Evolutionary conservation across 2,888 invertebrate species (phyloP), one percentile per base, ranked within the genome.

Genomic region (Dicyrtoma fusca): DNA sequence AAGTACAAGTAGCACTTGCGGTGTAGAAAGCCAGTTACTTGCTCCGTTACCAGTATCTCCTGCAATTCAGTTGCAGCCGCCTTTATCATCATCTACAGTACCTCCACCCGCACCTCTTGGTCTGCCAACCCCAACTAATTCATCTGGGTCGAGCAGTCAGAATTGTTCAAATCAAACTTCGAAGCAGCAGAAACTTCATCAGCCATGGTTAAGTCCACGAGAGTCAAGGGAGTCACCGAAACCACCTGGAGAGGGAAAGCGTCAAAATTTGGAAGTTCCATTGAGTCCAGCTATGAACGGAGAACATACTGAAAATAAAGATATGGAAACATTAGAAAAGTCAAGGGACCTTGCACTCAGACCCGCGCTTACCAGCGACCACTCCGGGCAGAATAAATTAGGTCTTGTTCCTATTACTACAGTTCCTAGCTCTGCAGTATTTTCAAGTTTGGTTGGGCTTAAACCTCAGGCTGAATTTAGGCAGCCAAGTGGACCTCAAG

Each of bases 391-490:
- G 11, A 49, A n/a, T n/a, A 34, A 34, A 34, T 34, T 34, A 34
- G 34, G 34, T 3, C 34, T 5, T 34, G 34, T 8, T 34, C 34
- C 34, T 5, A 8, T 34, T 34, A 34, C 34, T 34, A 6, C 17
- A 49, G 11, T 49, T 49, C n/a, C 17, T 6, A 53, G 26, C 26
- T 10, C 42, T 26, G 21, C 25, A 45, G 51, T 34, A 23, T 77
- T 75, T 47, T 25, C 71, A 19, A 64, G 63, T 1, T 49, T 76
- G 10, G 44, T 66, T 11, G 68, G 49, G n/a, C 2, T 76, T 0
- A 80, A 75, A 65, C 80, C 78, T 10, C 80, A 80, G 51, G 80
- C 78, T 19, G 79, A 79, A 69, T 80, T 80, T 62, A 64, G 80
- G 8, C 77, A 78, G 42, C 80, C 80, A 0, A 80, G 78, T 69